Evolutionary conservation across 1,140 invertebrate genomes (phyloP), one percentile per base, ranked within the genome.

Genomic region (Diachasmimorpha longicaudata): DNA sequence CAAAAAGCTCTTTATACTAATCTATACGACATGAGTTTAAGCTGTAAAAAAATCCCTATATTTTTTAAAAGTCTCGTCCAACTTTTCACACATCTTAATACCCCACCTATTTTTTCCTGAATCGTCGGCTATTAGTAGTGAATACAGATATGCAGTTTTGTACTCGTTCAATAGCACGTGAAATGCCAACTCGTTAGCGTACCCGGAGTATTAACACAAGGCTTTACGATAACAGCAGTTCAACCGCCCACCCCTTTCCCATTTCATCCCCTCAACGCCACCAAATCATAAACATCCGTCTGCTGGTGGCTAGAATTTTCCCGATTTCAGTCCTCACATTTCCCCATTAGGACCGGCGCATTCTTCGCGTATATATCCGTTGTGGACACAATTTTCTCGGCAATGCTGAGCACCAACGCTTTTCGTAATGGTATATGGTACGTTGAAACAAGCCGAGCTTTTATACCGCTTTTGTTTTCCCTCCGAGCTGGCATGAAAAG

Each of bases 171-270:
- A 44, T 21, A 39, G 72, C 16, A 19, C 58, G 58, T 63, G 58
- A 63, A 63, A 63, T 63, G 58, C 58, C 58, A 63, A 63, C 58
- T 63, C 58, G 58, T 63, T 63, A 63, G 58, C 58, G 19, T 21
- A 13, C 21, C 14, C 23, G 23, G 58, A 25, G 21, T 63, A 63
- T 63, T 63, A 63, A 63, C 58, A 63, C 58, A 11, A 25, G 23
- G 23, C 23, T 63, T 63, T 25, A 63, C 58, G 58, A 63, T 63
- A 63, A 63, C 58, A 23, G 23, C 52, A 6, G 31, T 31, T 58
- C 52, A 58, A 3, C 8, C 52, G 2, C 19, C 13, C 52, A 3
- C 8, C 19, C 52, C n/a, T n/a, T n/a, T n/a, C n/a, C n/a, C n/a
- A n/a, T n/a, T n/a, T 21, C 19, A 31, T 31, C 6, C 2, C 31